Evolutionary conservation across 2,888 invertebrate genomes (phyloP), one percentile per base, ranked within the genome.

Genomic region (Campoletis raptor): DNA sequence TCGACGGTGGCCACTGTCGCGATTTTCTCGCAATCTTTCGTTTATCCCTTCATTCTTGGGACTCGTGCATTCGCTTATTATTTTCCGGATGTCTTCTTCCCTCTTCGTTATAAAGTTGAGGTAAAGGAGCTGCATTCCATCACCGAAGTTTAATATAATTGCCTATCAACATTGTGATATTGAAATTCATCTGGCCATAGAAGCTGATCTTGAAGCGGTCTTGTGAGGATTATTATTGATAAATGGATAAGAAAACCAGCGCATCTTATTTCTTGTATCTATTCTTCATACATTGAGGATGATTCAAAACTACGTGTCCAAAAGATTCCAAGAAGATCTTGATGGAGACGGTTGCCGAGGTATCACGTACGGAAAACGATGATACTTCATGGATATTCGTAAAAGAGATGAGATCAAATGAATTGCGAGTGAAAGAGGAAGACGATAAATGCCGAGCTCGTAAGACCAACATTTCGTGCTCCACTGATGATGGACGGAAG

Each of bases 381-480:
- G 66, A 81, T 12, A 67, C n/a, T 45, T 66, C 40, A 37, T 52
- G 72, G 80, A 81, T 74, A 70, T 79, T 57, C 79, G 57, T 57
- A 54, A 79, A 61, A 79, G 78, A 70, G 54, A 82, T 61, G 52
- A 66, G 69, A 79, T 70, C 52, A 73, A 77, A 81, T 42, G 77
- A 84, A 86, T 81, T 61, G 83, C 61, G 36, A 9, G 72, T 18
- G 78, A 18, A 81, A 74, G 64, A 84, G 18, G 66, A 67, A 66
- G 79, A 74, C 52, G 78, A 77, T 48, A 70, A 84, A 69, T 45
- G 76, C 45, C 12, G 69, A 64, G 69, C 73, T 81, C 70, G 61
- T 72, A 84, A 84, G 78, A 74, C 12, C 74, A 72, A 73, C 64
- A 30, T 80, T 83, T 81, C 80, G 83, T 86, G 77, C 76, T 83